phyloP scores from a whole-genome alignment of 2,888 invertebrate genomes.

The Drosophila mayaguana region DNA sequence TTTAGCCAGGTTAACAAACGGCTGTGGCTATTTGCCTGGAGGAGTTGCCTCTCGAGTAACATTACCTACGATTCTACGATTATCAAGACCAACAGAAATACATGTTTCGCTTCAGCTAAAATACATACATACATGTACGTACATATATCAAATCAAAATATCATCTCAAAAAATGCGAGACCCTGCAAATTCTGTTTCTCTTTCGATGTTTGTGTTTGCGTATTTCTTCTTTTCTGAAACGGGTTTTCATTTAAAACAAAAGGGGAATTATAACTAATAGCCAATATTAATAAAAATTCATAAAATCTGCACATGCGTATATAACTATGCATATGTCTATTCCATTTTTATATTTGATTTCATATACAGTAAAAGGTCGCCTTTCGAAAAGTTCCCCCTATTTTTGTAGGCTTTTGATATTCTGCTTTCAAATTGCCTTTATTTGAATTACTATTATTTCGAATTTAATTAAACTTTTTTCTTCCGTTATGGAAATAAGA shows the following conservation, averaged over 20 bases:
- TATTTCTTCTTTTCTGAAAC: not conserved
- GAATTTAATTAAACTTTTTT: not conserved
- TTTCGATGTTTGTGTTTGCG: not conserved
- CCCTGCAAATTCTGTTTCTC: not conserved
- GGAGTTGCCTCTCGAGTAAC: conserved; percentile 13
- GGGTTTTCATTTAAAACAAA: conserved; percentile 8
- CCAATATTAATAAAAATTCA: not conserved
- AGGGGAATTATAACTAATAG: not conserved
- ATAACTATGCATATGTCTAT: not conserved
- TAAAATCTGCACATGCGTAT: conserved; percentile 2
- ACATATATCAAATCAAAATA: not conserved
- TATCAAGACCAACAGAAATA: conserved; percentile 17
- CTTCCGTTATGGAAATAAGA: not conserved
- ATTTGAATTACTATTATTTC: not conserved
- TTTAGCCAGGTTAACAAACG: conserved; percentile 22
- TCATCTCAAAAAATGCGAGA: not conserved
- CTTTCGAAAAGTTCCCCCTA: not conserved
- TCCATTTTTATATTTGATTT: not conserved
- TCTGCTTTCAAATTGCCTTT: not conserved
- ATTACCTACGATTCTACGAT: conserved; percentile 14
- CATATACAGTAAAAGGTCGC: not conserved
- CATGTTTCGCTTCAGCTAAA: conserved; percentile 2
- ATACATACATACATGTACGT: not conserved
- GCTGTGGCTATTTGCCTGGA: conserved; percentile 15
- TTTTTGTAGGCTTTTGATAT: not conserved